Conservation (phyloP, 2,888 invertebrate species). For the Rhamnusium bicolor region DNA sequence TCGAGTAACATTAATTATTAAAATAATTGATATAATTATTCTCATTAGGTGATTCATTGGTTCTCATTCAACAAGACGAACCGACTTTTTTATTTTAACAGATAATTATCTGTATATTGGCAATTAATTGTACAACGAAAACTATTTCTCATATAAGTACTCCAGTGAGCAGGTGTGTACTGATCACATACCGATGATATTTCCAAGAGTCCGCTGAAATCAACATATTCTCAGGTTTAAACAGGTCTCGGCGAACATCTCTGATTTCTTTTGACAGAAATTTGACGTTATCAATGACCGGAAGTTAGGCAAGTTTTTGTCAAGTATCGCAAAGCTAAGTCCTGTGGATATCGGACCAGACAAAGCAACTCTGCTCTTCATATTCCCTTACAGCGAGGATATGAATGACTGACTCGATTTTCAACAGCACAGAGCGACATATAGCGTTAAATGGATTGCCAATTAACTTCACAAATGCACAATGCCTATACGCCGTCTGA, state of each 20-base stretch:
- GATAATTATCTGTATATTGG: not conserved
- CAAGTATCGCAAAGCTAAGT: not conserved
- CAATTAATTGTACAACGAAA: slow-evolving; percentile 26
- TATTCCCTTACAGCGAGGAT: not conserved
- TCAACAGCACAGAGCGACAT: slow-evolving; percentile 25
- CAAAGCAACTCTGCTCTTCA: not conserved
- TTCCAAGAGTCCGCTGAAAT: slow-evolving; percentile 22
- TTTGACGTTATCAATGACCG: slow-evolving; percentile 55
- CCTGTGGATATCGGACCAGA: slow-evolving; percentile 1
- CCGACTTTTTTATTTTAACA: not conserved
- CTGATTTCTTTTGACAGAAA: slow-evolving; percentile 49
- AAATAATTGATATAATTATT: not conserved
- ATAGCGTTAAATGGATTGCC: slow-evolving; percentile 48
- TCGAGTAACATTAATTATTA: not conserved
- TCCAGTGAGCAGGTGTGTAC: slow-evolving; percentile 30
- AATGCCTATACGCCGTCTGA: slow-evolving; percentile 30
- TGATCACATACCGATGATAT: slow-evolving; percentile 35
- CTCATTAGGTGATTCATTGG: not conserved
- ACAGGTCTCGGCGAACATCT: slow-evolving; percentile 39
- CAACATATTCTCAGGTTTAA: slow-evolving; percentile 49
- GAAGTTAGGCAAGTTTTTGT: slow-evolving; percentile 52
- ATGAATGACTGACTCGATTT: slow-evolving; percentile 26
- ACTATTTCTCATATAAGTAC: not conserved
- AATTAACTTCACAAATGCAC: slow-evolving; percentile 47
- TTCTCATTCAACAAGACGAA: not conserved